These are phyloP conservation scores for Amblyteles armatorius DNA, from an alignment of 2,888 invertebrate species.

Conservation along the genomic window DNA sequence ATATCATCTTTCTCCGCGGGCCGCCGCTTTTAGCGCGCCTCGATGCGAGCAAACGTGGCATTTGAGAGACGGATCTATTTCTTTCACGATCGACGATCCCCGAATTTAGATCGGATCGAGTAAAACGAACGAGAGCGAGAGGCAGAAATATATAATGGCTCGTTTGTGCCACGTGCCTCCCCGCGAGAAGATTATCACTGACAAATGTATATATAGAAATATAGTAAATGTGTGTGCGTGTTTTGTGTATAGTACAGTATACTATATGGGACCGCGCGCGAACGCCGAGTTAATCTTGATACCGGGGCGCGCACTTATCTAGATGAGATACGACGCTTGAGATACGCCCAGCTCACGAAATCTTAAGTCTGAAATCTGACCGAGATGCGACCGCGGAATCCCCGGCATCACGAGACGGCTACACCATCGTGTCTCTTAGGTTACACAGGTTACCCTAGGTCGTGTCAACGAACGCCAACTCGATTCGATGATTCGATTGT, in stretches of 20 bases:
- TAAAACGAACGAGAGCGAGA: constrained; percentile 69
- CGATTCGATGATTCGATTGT: constrained; percentile 50
- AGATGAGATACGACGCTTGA: constrained; percentile 83
- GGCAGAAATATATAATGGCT: constrained; percentile 48
- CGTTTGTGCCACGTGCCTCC: constrained; percentile 72
- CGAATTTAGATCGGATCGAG: constrained; percentile 81
- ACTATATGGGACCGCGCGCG: constrained; percentile 54
- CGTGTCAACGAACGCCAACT: constrained; percentile 69
- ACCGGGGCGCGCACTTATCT: constrained; percentile 78
- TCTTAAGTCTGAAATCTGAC: constrained; percentile 81
- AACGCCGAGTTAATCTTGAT: constrained; percentile 81
- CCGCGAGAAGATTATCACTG: constrained; percentile 76
- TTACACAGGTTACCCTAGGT: constrained; percentile 79
- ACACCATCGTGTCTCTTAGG: constrained; percentile 40
- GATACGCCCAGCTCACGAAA: constrained; percentile 80
- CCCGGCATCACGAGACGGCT: constrained; percentile 51
- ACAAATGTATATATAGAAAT: constrained; percentile 69
- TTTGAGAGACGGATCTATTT: constrained; percentile 67
- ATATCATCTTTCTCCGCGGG: constrained; percentile 37
- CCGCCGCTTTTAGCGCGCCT: constrained; percentile 16
- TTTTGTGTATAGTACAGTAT: neutral
- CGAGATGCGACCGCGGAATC: constrained; percentile 75
- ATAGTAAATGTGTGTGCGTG: constrained; percentile 59
- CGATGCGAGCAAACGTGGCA: constrained; percentile 33
- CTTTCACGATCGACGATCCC: constrained; percentile 74